Base-by-base conservation (phyloP, 2,113 vertebrate species). In the Scomber colias region DNA sequence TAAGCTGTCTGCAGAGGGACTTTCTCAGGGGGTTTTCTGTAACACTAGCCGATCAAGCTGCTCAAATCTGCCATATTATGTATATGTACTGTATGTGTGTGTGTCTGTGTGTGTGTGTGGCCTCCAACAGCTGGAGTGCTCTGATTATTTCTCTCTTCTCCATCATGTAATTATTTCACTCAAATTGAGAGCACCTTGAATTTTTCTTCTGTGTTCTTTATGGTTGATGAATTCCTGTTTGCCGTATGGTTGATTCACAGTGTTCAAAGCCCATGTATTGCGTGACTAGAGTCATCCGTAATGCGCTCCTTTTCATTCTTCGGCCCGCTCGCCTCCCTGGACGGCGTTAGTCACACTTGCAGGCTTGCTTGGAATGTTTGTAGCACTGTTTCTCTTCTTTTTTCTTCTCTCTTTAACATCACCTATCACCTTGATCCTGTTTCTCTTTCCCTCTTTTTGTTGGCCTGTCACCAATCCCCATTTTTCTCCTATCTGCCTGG, bases 341-440 rank as follows among this genome's bases (percentile, higher is more conserved):
- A 83, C 14, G 70, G 54, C 50, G 83, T 92, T 92, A 79, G 87
- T 92, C 89, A 85, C 90, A 85, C 88, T 86, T 9, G 46, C 82
- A 49, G 67, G 59, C 75, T 72, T 49, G 83, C 80, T 64, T 73
- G 87, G 89, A 91, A 90, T 91, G 81, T 90, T 66, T 87, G 81
- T 79, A 21, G 77, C 74, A n/a, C 40, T 46, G 75, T 83, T 75
- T 62, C 81, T 67, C 62, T 60, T 51, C 53, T 73, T 30, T 80
- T 35, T 60, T 68, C 24, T 6, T 63, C 9, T 74, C 60, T 19
- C 40, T 57, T 50, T 65, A 80, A 66, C 71, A 45, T 91, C 91
- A 92, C 88, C 88, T 90, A 85, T 90, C 91, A 93, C 93, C 90
- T 92, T 92, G 87, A 90, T 92, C 85, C 92, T 91, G 88, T 92